Base-by-base conservation (phyloP, 2,113 vertebrate genomes). In the Herpetotheres cachinnans region DNA sequence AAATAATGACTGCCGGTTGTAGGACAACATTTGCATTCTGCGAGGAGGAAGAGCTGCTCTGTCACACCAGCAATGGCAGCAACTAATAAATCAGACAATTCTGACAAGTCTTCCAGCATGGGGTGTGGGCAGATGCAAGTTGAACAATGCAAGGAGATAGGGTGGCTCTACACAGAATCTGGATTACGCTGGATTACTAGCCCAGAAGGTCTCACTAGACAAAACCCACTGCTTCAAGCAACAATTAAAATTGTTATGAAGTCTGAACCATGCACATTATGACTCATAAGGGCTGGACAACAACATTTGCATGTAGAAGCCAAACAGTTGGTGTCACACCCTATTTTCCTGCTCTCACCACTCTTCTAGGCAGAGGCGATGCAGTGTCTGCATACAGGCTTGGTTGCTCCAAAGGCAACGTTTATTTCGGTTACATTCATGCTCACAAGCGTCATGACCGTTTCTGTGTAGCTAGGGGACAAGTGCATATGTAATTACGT, bases 221-320 rank as follows among this genome's bases (percentile, higher is more conserved):
- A 96, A 98, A 97, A 92, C 36, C 16, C 82, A 94, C 50, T 85
- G 86, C 93, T 95, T 91, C 55, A 58, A 94, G 96, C 59, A 95
- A 92, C 70, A 93, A 85, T n/a, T 96, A 87, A 86, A 87, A 65
- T 66, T 92, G 95, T 95, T 96, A 34, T 90, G 83, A 83, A 91
- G 67, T 79, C 91, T 97, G 94, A 97, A 69, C 85, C 26, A 14
- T 63, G 76, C 27, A 40, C 52, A 87, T 8, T 71, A 85, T 97
- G 94, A 97, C 38, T 97, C 91, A 88, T 72, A 50, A 94, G 83
- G 71, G 86, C 29, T 84, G 56, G 90, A 83, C 74, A 92, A 69
- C 50, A 91, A 76, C 59, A 86, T 96, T 97, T 97, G 69, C 91
- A 97, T 87, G 77, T 63, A 63, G 58, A 87, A 80, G 86, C 79